Evolutionary conservation across 2,113 vertebrate genomes (phyloP).

Genomic region (Dermatemys mawii): DNA sequence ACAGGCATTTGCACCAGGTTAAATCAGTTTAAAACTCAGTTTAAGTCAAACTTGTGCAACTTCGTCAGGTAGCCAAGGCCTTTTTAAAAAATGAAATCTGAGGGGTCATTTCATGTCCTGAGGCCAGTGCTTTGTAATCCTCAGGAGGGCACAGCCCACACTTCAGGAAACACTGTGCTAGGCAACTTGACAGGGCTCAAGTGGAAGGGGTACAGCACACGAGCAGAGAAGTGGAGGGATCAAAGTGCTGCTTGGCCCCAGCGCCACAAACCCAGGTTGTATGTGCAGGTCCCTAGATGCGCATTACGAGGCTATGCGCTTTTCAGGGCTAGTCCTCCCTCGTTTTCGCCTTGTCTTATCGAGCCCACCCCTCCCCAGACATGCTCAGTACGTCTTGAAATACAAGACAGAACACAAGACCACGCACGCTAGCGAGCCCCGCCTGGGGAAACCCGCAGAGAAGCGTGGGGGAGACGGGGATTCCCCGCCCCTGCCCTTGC

Average conservation of each 20-base stretch:
- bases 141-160: background rate
- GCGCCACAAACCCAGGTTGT: background rate
- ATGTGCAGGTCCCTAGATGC: background rate
- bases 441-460: rapidly evolving
- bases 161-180: background rate
- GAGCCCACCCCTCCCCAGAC: background rate
- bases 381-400: background rate
- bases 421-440: background rate
- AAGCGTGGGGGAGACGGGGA: background rate
- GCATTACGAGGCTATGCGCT: background rate
- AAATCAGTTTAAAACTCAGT: background rate
- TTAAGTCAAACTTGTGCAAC: background rate
- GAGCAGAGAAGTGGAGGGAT: background rate
- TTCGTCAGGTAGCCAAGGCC: background rate
- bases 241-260: background rate
- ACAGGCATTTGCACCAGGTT: background rate
- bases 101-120: background rate
- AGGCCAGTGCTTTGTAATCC: background rate
- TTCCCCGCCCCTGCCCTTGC: background rate
- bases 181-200: background rate
- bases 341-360: background rate
- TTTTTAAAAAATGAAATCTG: background rate
- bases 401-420: background rate
- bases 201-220: background rate
- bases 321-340: background rate